Conservation (phyloP, 1,140 invertebrate species). For the Bombyx mandarina region DNA sequence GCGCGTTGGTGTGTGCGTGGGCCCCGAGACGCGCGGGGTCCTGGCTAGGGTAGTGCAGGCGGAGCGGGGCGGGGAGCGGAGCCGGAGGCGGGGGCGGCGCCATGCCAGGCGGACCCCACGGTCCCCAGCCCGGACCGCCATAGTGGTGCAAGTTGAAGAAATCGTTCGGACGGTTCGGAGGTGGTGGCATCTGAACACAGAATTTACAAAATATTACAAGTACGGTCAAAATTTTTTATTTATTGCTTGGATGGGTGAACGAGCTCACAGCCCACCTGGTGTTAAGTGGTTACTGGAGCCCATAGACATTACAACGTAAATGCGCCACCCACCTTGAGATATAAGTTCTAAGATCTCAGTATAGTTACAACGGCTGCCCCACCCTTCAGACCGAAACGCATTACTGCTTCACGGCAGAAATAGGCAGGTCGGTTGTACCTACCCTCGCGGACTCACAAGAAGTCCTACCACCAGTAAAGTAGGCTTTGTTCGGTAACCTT, state of each 20-base stretch:
- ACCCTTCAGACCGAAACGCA: no score
- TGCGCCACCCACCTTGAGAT: no score
- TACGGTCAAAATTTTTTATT: no score
- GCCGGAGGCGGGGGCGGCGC: constrained; percentile 65
- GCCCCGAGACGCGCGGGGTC: constrained; percentile 92
- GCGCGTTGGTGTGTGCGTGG: constrained; percentile 43
- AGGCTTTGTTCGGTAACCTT: not conserved
- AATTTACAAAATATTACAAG: not conserved
- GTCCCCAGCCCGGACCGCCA: constrained; percentile 63
- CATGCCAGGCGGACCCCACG: constrained; percentile 69
- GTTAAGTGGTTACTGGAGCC: no score
- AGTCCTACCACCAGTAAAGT: not conserved
- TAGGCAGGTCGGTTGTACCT: no score
- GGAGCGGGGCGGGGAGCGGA: constrained; percentile 59
- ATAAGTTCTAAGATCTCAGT: no score
- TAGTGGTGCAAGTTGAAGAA: constrained; percentile 82
- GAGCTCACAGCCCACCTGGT: no score
- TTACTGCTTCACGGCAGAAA: no score
- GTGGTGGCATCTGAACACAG: constrained; percentile 74
- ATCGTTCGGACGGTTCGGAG: constrained; percentile 84
- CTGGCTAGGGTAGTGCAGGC: constrained; percentile 94
- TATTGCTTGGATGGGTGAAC: no score
- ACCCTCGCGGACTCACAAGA: no score
- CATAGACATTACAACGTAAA: no score
- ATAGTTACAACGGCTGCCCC: no score